Percentiles rank a stretch among this genome's conserved stretches.
Evolutionary conservation across 2,113 vertebrate species (phyloP).

Genomic region (Tretioscincus oriximinensis): DNA sequence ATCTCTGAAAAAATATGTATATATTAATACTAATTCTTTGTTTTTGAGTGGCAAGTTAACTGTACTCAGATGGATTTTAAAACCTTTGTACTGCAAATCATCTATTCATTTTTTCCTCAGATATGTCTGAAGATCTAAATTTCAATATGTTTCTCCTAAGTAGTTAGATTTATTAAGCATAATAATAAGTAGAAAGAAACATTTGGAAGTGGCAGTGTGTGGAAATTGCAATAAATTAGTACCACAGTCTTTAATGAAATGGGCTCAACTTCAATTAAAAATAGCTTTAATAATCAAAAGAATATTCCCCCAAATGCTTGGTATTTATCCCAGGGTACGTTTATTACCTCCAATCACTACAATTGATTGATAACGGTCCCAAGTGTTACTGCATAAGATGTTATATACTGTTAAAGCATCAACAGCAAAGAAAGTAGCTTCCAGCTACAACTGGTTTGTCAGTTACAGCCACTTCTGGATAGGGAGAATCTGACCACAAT

Average conservation of each 20-base stretch:
- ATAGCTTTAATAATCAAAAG: no score
- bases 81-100: neutral
- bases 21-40: neutral
- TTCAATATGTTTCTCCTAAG: neutral
- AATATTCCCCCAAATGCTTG: no score
- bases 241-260: neutral
- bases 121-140: neutral
- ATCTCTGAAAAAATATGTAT: neutral
- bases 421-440: no score
- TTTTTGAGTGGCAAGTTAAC: neutral
- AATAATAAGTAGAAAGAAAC: neutral
- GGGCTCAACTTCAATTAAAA: no score
- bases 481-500: no score
- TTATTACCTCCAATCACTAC: no score
- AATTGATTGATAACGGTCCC: no score
- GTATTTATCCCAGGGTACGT: no score
- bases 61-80: neutral
- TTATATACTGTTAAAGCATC: no score
- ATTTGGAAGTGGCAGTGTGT: neutral
- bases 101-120: neutral
- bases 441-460: no score
- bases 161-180: neutral
- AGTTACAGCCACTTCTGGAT: no score
- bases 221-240: neutral
- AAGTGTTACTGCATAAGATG: no score